phyloP scores from a whole-genome alignment of 2,113 vertebrate genomes.

The Microcebus jonahi region DNA sequence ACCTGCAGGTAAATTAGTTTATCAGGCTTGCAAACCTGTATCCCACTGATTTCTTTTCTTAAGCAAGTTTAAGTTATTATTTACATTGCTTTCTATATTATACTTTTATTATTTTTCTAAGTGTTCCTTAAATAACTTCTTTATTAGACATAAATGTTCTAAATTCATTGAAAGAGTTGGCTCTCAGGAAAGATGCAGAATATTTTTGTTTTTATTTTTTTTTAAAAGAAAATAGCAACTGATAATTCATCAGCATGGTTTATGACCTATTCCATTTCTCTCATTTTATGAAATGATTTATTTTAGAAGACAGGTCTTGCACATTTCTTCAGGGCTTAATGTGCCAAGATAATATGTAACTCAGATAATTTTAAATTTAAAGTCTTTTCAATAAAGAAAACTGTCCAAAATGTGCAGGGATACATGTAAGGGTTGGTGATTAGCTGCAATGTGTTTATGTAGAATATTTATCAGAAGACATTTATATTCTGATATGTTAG shows the following conservation, averaged over 20 bases:
- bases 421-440: not conserved
- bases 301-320: slow-evolving; percentile 25
- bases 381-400: slow-evolving; percentile 32
- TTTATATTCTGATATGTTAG: not conserved
- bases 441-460: not conserved
- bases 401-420: not conserved
- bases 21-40: not conserved
- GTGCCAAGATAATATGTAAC: slow-evolving; percentile 7
- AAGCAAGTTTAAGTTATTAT: not conserved
- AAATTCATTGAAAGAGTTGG: slow-evolving; percentile 15
- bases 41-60: not conserved
- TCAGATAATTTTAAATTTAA: slow-evolving; percentile 39
- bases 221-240: not conserved
- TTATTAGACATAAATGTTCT: slow-evolving; percentile 5
- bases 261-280: not conserved
- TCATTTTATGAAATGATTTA: slow-evolving; percentile 8
- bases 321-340: not conserved
- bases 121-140: not conserved
- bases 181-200: not conserved
- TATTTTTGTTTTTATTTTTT: not conserved
- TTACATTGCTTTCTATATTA: not conserved
- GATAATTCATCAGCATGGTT: not conserved
- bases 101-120: not conserved
- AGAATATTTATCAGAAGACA: slow-evolving; percentile 13
- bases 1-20: not conserved